phyloP scores from a whole-genome alignment of 2,888 invertebrate genomes.

The Ditylenchus weischeri region DNA sequence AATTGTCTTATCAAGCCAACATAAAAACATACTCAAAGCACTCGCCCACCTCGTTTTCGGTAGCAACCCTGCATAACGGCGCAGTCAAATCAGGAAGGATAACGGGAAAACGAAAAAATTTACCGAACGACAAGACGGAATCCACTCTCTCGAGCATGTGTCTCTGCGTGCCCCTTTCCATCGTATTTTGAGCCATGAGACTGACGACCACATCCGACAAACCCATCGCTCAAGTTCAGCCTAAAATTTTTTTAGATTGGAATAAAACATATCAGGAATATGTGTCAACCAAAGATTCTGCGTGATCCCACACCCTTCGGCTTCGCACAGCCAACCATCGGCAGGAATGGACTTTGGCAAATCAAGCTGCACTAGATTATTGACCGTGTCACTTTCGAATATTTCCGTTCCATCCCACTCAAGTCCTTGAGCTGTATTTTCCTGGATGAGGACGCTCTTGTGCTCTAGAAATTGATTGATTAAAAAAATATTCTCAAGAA shows the following conservation, averaged over 20 bases:
- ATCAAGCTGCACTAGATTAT: slow-evolving; percentile 13
- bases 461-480: neutral
- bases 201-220: slow-evolving; percentile 52
- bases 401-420: slow-evolving; percentile 13
- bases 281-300: slow-evolving; percentile 78
- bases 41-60: slow-evolving; percentile 71
- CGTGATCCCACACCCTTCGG: slow-evolving; percentile 83
- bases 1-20: neutral
- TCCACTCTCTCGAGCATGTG: slow-evolving; percentile 72
- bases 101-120: too few species aligned
- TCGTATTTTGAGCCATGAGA: slow-evolving; percentile 63
- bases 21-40: slow-evolving; percentile 91
- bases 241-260: too few species aligned
- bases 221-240: slow-evolving; percentile 89
- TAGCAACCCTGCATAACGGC: slow-evolving; percentile 78
- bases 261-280: too few species aligned
- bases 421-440: neutral
- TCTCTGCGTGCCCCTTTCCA: slow-evolving; percentile 93
- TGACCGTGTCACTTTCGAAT: neutral
- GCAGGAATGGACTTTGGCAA: neutral
- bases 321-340: slow-evolving; percentile 74
- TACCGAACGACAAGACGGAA: slow-evolving; percentile 76
- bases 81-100: too few species aligned
- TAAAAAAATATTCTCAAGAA: too few species aligned
- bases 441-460: slow-evolving; percentile 13